Evolutionary conservation across 2,113 vertebrate genomes (phyloP).

Genomic region (Hoplias malabaricus): DNA sequence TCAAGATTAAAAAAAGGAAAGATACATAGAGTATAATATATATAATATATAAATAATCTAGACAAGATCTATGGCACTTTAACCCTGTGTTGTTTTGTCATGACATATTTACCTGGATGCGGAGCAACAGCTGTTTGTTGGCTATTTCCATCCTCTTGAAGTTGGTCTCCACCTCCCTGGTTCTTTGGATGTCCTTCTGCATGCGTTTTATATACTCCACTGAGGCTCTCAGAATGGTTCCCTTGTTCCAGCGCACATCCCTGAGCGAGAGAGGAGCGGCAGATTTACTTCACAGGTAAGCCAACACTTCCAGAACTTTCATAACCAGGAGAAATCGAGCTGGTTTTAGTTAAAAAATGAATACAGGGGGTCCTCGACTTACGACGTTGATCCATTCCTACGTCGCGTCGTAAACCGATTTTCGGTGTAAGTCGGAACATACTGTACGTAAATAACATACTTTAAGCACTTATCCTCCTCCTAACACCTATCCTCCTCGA

Average conservation of each 20-base stretch:
- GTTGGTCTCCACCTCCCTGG: conserved; percentile 91
- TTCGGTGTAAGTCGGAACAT: no score
- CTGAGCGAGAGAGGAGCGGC: conserved; percentile 64
- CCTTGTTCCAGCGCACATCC: conserved; percentile 99
- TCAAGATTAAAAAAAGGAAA: no score
- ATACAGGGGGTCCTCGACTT: no score
- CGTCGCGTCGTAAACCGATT: no score
- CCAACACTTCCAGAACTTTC: not conserved
- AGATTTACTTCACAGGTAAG: not conserved
- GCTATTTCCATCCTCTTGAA: conserved; percentile 92
- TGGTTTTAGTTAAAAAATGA: not conserved
- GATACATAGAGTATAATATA: no score
- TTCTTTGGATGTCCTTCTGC: conserved; percentile 93
- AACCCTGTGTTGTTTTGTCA: not conserved
- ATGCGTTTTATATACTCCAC: conserved; percentile 98
- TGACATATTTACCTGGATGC: conserved; percentile 83
- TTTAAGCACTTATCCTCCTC: no score
- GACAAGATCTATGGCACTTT: no score
- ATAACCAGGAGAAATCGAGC: not conserved
- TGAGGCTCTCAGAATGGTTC: conserved; percentile 94
- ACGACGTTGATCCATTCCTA: no score
- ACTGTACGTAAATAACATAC: no score
- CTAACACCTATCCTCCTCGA: no score
- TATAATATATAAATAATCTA: no score
- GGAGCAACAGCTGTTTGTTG: conserved; percentile 93